phyloP scores from a whole-genome alignment of 2,888 invertebrate genomes.

The Beris morrisii region DNA sequence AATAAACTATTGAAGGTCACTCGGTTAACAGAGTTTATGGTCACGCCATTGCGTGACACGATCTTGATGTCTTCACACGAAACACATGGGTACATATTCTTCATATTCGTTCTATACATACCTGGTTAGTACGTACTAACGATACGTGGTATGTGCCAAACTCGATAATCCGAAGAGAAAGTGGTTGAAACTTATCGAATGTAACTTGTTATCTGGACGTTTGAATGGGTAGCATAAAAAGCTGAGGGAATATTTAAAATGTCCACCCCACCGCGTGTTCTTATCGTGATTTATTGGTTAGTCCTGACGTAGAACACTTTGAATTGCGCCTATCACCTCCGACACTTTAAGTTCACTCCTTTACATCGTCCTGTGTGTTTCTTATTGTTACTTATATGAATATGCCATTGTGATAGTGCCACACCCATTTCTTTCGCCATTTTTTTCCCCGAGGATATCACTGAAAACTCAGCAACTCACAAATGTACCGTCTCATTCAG shows the following conservation, averaged over 20 bases:
- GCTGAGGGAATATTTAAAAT: constrained; percentile 15
- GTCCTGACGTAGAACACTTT: no score
- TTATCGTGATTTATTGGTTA: constrained; percentile 21
- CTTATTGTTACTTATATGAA: constrained; percentile 1
- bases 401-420: constrained; percentile 18
- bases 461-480: background rate
- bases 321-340: no score
- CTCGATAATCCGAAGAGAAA: constrained; percentile 20
- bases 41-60: constrained; percentile 45
- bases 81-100: background rate
- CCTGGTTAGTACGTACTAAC: constrained; percentile 9
- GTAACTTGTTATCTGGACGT: constrained; percentile 25
- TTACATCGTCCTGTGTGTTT: no score
- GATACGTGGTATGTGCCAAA: constrained; percentile 13
- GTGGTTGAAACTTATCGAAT: constrained; percentile 13
- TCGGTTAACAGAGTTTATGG: constrained; percentile 41
- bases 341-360: no score
- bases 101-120: constrained; percentile 4
- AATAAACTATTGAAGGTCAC: constrained; percentile 23
- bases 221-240: constrained; percentile 20
- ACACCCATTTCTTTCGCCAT: constrained; percentile 31
- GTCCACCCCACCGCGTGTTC: constrained; percentile 6
- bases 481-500: constrained; percentile 9
- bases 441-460: constrained; percentile 11
- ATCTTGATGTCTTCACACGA: constrained; percentile 40